These are phyloP conservation scores for Anolis sagrei DNA, from an alignment of 2,113 vertebrate genomes.

Conservation along the genomic window DNA sequence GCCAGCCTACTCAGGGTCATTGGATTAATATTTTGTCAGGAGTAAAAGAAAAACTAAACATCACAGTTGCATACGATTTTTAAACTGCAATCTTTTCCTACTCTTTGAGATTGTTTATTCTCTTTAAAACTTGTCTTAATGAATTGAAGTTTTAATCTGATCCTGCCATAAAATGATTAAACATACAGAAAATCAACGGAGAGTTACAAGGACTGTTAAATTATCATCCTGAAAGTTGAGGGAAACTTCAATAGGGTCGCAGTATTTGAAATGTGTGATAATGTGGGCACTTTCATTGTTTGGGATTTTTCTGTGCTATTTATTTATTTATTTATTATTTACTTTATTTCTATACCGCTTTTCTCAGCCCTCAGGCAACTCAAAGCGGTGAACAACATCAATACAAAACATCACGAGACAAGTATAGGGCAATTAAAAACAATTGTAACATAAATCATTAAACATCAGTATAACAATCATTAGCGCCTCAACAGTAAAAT, in stretches of 20 bases:
- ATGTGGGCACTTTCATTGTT: background rate
- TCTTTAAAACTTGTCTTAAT: background rate
- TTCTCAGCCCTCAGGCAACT: too few species aligned
- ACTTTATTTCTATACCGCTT: too few species aligned
- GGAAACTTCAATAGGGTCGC: background rate
- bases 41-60: background rate
- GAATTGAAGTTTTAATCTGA: background rate
- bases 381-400: too few species aligned
- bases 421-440: too few species aligned
- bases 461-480: too few species aligned
- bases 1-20: background rate
- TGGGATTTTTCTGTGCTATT: background rate
- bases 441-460: too few species aligned
- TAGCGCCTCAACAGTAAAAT: too few species aligned
- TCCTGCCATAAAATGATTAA: background rate
- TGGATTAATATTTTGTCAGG: background rate
- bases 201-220: background rate
- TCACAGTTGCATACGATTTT: background rate
- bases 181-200: background rate
- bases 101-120: background rate
- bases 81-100: background rate
- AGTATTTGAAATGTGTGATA: background rate
- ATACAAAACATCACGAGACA: too few species aligned
- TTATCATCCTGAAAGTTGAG: background rate
- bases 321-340: too few species aligned